Evolutionary conservation across 2,113 vertebrate species (phyloP).

Genomic region (Cyanoliseus patagonus): DNA sequence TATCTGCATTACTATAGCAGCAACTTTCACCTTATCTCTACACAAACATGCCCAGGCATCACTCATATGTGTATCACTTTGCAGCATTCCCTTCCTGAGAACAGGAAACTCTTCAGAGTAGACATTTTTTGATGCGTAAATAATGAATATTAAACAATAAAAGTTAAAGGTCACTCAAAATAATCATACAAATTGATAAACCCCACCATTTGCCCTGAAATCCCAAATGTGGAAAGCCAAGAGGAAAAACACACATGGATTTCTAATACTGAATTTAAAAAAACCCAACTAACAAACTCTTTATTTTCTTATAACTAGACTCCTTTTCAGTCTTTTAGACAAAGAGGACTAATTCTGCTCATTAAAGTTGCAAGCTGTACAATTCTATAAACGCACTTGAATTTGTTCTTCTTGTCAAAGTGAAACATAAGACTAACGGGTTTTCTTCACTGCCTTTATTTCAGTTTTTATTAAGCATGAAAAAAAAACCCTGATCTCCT

Average conservation of each 20-base stretch:
- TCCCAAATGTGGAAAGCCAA: not conserved
- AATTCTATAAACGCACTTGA: not conserved
- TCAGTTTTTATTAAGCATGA: not conserved
- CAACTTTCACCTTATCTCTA: not conserved
- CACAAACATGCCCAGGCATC: not conserved
- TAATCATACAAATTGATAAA: not conserved
- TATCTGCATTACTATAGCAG: not conserved
- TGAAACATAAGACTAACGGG: not conserved
- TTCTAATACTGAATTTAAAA: not conserved
- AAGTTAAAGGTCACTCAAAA: not conserved
- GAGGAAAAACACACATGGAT: not conserved
- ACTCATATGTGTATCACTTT: not conserved
- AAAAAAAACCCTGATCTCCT: not conserved
- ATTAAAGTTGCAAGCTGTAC: not conserved
- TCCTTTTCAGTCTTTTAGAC: not conserved
- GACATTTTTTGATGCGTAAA: not conserved
- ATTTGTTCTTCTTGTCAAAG: conserved; percentile 15
- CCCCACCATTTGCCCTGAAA: not conserved
- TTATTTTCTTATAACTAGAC: not conserved
- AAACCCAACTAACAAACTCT: not conserved
- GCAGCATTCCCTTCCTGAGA: not conserved
- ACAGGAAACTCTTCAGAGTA: not conserved
- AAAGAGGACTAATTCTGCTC: not conserved
- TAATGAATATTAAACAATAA: not conserved
- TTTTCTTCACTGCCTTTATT: not conserved